Conservation (phyloP, 1,140 invertebrate genomes). For the Chymomyza costata region DNA sequence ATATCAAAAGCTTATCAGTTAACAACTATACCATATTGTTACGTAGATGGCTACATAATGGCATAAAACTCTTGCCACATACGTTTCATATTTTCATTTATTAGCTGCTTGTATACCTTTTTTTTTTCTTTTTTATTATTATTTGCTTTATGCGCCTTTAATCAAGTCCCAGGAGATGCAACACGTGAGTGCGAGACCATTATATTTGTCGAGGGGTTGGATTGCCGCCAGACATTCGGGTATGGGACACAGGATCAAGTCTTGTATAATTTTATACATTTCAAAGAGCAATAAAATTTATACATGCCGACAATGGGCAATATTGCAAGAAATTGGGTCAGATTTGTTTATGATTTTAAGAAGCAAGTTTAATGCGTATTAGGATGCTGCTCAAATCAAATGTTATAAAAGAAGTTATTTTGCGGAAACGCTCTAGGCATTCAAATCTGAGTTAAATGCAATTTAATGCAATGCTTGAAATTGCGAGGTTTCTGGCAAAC, state of each 20-base stretch:
- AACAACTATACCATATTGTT: constrained; percentile 24
- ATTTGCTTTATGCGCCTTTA: constrained; percentile 72
- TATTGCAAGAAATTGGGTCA: no score
- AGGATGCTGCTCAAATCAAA: no score
- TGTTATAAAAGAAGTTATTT: no score
- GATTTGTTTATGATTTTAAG: no score
- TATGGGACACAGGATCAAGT: constrained; percentile 24
- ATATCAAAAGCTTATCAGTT: constrained; percentile 33
- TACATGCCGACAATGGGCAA: constrained; percentile 36
- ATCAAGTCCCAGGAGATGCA: constrained; percentile 74
- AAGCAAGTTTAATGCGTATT: no score
- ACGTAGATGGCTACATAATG: constrained; percentile 33
- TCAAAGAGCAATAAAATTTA: constrained; percentile 62
- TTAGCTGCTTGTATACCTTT: constrained; percentile 56
- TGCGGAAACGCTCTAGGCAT: no score
- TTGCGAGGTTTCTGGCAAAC: no score
- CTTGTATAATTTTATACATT: constrained; percentile 63
- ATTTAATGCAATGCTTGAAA: no score
- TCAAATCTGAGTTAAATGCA: no score
- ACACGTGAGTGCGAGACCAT: constrained; percentile 57
- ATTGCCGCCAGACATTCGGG: constrained; percentile 3
- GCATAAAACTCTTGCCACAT: constrained; percentile 33
- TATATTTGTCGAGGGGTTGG: constrained; percentile 43
- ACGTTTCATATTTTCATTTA: constrained; percentile 70
- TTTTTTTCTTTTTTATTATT: constrained; percentile 31